Base-by-base conservation (phyloP, 1,140 invertebrate species). In the Aphelenchoides besseyi region DNA sequence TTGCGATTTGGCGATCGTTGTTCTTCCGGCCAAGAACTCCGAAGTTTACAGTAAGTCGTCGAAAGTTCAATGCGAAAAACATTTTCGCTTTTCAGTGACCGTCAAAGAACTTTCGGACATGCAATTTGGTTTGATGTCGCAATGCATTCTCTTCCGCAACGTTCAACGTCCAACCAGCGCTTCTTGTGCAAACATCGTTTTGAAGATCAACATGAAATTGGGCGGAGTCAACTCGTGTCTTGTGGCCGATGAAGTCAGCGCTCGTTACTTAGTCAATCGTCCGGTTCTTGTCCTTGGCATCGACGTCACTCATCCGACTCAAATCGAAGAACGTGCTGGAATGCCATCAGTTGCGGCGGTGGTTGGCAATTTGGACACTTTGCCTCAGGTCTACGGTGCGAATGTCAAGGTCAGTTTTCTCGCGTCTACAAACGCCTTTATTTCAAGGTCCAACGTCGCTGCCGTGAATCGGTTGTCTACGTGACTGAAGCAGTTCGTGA, bases 131-230 rank as follows among this genome's bases (percentile, higher is more conserved):
- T 86, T 92, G 48, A 80, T 92, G 16, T 94, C 92, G 0, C 92
- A 94, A 77, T 94, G 92, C 79, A 86, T 95, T 8, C 91, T 90
- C 54, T 79, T 82, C 85, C 29, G 75, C 62, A 64, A 93, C 89
- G 12, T 81, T 79, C 88, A 0, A 64, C 69, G 72, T 37, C 73
- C 71, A 48, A 61, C 59, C 87, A 75, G 80, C 26, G 72, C 88
- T 0, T 89, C 89, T 0, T 81, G 88, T n/a, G 77, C 84, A 0
- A 95, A 95, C 82, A 90, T 95, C 72, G 82, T 93, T 16, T 82
- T 92, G 0, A 95, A 95, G 87, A 88, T 95, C 0, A 91, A 91
- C 83, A 89, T 91, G 0, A 94, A 95, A 85, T 78, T 94, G 35
- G 91, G 92, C 85, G 92, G 92, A 0, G 86, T 89, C 0, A 95